These are phyloP conservation scores for Troides helena DNA, from an alignment of 2,888 invertebrate genomes.

Conservation along the genomic window DNA sequence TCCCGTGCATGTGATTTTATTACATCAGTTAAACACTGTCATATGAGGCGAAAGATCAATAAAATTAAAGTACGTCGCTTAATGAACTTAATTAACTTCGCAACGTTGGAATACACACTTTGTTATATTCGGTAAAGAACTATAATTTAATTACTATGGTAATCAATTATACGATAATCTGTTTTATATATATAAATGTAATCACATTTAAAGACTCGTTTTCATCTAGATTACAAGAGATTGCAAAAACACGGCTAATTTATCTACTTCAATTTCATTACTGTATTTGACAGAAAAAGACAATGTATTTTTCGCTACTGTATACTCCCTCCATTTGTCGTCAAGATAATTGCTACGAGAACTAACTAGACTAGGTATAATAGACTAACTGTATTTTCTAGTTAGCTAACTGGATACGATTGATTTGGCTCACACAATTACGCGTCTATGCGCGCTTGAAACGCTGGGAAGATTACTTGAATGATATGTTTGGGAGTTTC, in stretches of 20 bases:
- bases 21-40: not conserved
- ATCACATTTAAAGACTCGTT: not conserved
- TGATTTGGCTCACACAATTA: no score
- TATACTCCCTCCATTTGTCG: no score
- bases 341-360: no score
- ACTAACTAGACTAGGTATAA: no score
- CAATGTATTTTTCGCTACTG: no score
- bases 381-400: not conserved
- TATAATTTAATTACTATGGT: not conserved
- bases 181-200: not conserved
- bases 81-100: not conserved
- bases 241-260: no score
- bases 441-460: no score
- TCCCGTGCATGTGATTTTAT: not conserved
- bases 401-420: not conserved
- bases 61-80: not conserved
- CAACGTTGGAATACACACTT: not conserved
- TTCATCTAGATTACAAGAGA: no score
- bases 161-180: not conserved
- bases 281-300: no score
- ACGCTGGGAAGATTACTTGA: no score
- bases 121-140: not conserved
- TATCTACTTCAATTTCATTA: no score
- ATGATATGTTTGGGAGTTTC: no score
- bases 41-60: constrained; percentile 1